Evolutionary conservation across 2,888 invertebrate species (phyloP).

Genomic region (Eupelmus urozonus): DNA sequence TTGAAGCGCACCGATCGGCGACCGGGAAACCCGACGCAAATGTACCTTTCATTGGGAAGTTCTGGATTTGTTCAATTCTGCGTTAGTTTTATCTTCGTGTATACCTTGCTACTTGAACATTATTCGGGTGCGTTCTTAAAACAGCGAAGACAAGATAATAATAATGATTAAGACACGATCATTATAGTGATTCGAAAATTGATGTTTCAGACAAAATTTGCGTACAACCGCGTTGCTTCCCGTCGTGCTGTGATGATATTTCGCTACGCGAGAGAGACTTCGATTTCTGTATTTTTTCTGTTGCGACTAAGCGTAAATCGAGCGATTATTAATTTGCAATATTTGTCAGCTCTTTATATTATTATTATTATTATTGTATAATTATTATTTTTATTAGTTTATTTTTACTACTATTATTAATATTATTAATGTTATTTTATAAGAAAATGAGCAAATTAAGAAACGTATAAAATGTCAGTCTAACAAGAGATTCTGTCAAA

Average conservation of each 20-base stretch:
- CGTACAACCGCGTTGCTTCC: conserved; percentile 54
- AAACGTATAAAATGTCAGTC: conserved; percentile 25
- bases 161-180: conserved; percentile 5
- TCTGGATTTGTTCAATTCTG: background rate
- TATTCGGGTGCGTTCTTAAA: conserved; percentile 4
- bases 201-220: conserved; percentile 32
- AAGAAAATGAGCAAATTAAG: conserved; percentile 17
- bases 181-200: too few relatives aligned
- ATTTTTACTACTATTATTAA: conserved; percentile 44
- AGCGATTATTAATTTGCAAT: conserved; percentile 48
- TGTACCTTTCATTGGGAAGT: conserved; percentile 14
- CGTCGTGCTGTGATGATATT: conserved; percentile 59
- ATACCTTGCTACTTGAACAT: conserved; percentile 24
- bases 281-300: conserved; percentile 46
- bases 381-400: conserved; percentile 46
- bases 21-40: conserved; percentile 33
- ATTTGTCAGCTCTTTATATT: conserved; percentile 34
- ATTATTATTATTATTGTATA: conserved; percentile 36
- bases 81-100: background rate
- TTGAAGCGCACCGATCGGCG: conserved; percentile 47
- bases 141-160: background rate
- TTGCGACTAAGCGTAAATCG: conserved; percentile 32
- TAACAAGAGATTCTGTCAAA: conserved; percentile 33
- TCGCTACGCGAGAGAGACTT: conserved; percentile 51
- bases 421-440: conserved; percentile 45